phyloP scores from a whole-genome alignment of 2,888 invertebrate species.

The Lacanobia wlatinum region DNA sequence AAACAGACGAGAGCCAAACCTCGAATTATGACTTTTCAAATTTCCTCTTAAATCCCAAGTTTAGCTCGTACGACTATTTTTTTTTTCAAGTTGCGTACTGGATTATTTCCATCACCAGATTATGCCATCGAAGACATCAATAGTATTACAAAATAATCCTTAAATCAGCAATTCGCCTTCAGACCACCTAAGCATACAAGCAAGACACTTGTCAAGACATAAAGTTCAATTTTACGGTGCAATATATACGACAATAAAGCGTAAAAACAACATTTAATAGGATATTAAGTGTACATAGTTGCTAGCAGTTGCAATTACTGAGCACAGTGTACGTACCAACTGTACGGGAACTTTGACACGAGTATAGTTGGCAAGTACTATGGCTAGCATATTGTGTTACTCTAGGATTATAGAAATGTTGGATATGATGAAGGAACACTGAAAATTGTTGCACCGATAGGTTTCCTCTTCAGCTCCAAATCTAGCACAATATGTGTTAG shows the following conservation, averaged over 20 bases:
- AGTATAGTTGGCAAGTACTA: slow-evolving; percentile 41
- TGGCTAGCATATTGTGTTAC: slow-evolving; percentile 43
- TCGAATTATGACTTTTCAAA: too few species aligned
- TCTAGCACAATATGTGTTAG: too few species aligned
- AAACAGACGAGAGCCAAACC: too few species aligned
- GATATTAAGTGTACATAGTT: slow-evolving; percentile 77
- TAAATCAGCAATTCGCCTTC: slow-evolving; percentile 11
- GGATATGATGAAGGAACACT: slow-evolving; percentile 24
- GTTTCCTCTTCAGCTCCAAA: too few species aligned
- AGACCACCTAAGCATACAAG: slow-evolving; percentile 33
- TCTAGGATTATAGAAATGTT: slow-evolving; percentile 29
- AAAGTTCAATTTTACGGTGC: slow-evolving; percentile 72
- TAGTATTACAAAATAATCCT: slow-evolving; percentile 14
- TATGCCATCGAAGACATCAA: too few species aligned
- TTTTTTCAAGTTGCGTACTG: too few species aligned
- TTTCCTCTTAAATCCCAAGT: too few species aligned
- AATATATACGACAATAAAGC: slow-evolving; percentile 70
- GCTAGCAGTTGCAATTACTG: slow-evolving; percentile 76
- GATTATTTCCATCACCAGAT: too few species aligned
- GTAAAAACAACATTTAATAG: slow-evolving; percentile 73
- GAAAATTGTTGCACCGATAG: background rate
- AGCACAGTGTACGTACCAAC: slow-evolving; percentile 49
- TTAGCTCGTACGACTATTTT: too few species aligned
- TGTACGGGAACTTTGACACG: slow-evolving; percentile 45
- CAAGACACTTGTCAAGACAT: slow-evolving; percentile 59